phyloP scores from a whole-genome alignment of 2,113 vertebrate genomes.

The Solea solea region DNA sequence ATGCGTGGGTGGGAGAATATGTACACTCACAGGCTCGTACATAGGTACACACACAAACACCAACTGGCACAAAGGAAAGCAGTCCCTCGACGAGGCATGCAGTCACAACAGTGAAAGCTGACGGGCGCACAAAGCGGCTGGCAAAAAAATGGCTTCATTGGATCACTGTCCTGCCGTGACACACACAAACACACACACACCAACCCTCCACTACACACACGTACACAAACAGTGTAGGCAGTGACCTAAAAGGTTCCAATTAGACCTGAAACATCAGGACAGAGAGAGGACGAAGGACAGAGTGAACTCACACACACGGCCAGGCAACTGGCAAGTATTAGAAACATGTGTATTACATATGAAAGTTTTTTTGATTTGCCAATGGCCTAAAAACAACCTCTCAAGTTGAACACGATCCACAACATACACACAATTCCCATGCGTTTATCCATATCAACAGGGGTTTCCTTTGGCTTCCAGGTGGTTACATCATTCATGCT shows the following conservation, averaged over 20 bases:
- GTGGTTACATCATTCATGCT: constrained; percentile 68
- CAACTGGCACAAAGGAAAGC: constrained; percentile 34
- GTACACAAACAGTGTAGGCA: constrained; percentile 17
- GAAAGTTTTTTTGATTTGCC: constrained; percentile 18
- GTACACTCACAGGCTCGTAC: constrained; percentile 50
- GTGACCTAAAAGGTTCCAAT: constrained; percentile 51
- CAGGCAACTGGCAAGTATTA: too few relatives aligned
- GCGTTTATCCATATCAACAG: constrained; percentile 67
- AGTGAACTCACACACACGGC: background rate
- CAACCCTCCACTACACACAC: background rate
- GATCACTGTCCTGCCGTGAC: constrained; percentile 47
- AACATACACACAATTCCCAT: constrained; percentile 2
- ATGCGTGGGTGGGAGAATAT: constrained; percentile 59
- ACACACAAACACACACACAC: constrained; percentile 4
- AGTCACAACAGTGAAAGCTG: constrained; percentile 55
- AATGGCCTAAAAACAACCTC: constrained; percentile 3
- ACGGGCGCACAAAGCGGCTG: constrained; percentile 35
- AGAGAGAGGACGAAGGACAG: constrained; percentile 20
- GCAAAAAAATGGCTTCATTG: constrained; percentile 59
- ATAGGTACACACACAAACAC: constrained; percentile 9
- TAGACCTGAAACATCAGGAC: constrained; percentile 57
- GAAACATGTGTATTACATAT: constrained; percentile 7
- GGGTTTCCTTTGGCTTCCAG: constrained; percentile 67
- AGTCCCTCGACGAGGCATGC: constrained; percentile 49
- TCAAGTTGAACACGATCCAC: constrained; percentile 7